A percentile compares a stretch with the other conserved stretches of the same genome.
Conservation (phyloP, 1,140 invertebrate genomes). For the Temnothorax longispinosus region DNA sequence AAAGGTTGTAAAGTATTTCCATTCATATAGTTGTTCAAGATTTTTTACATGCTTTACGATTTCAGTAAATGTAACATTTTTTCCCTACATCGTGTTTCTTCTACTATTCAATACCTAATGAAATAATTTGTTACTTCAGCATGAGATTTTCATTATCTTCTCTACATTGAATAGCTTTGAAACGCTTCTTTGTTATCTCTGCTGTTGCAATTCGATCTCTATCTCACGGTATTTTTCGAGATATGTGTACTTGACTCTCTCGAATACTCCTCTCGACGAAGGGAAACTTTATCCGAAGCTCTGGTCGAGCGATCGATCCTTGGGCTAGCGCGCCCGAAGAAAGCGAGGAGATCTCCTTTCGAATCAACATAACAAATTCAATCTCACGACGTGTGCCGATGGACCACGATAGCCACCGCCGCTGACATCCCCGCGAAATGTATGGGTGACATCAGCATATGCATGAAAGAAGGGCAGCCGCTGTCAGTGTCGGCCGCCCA, state of each 20-base stretch:
- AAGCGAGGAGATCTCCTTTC: constrained; percentile 57
- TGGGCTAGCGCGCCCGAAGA: constrained; percentile 18
- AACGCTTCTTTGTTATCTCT: constrained; percentile 10
- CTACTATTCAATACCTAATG: not conserved
- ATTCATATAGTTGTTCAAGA: not conserved
- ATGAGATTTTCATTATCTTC: not conserved
- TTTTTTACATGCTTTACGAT: not conserved
- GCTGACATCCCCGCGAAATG: constrained; percentile 68
- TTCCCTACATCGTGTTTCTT: not conserved
- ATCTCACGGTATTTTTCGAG: constrained; percentile 25
- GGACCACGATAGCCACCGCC: constrained; percentile 46
- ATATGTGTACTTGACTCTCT: constrained; percentile 2
- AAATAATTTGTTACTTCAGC: not conserved
- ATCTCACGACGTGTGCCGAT: constrained; percentile 70
- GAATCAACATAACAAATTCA: constrained; percentile 80
- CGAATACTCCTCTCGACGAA: constrained; percentile 18
- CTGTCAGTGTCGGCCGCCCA: constrained; percentile 72
- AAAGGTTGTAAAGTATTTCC: not conserved
- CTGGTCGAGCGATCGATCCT: constrained; percentile 47
- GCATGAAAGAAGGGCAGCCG: constrained; percentile 82
- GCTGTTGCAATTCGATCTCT: constrained; percentile 24
- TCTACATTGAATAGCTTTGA: not conserved
- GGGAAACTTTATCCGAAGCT: constrained; percentile 37
- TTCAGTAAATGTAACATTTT: not conserved
- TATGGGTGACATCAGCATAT: constrained; percentile 82